Evolutionary conservation across 1,140 invertebrate species (phyloP), one percentile per base, ranked within the genome.

Genomic region (Brachionus rubens): DNA sequence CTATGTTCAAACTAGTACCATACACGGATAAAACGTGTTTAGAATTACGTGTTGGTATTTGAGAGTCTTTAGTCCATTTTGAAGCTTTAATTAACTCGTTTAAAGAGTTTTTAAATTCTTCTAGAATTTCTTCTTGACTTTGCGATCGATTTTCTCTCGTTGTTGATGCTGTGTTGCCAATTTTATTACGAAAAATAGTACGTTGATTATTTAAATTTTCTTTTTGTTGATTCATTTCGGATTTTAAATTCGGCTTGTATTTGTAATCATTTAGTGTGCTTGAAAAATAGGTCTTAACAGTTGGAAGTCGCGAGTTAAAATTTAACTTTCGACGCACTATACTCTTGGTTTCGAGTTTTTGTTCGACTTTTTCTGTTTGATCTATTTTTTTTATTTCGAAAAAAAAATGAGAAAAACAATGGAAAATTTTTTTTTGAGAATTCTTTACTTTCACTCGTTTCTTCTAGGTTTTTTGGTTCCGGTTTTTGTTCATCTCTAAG

Each of bases 101-200:
- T 36, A 72, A 14, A 0, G 68, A 72, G 33, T 72, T 48, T 72
- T 72, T 72, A 24, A 48, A 72, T 24, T 72, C 68, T 72, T 72
- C 68, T 46, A 72, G 21, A 19, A 72, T 72, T 72, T 54, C 68
- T 50, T 72, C 68, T 40, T 72, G 68, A 33, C 47, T 72, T 36
- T 50, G 43, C 12, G 1, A 4, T 9, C 43, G 24, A 33, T 41
- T 72, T 41, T 72, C 41, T 3, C 16, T 62, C 5, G 19, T 7
- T n/a, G 19, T 59, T 16, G 30, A 33, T 6, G 33, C 30, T 5
- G 30, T 33, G n/a, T n/a, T n/a, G n/a, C n/a, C n/a, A n/a, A n/a
- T n/a, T 19, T 59, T 26, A 28, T 26, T 54, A 14, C 50, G 28
- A 21, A 33, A 59, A 19, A 21, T 0, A n/a, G 54, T 36, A 16